A percentile compares a stretch with the other conserved stretches of the same genome.
Conservation (phyloP, 2,797 vertebrate genomes). For the Philypnodon macrostomus region DNA sequence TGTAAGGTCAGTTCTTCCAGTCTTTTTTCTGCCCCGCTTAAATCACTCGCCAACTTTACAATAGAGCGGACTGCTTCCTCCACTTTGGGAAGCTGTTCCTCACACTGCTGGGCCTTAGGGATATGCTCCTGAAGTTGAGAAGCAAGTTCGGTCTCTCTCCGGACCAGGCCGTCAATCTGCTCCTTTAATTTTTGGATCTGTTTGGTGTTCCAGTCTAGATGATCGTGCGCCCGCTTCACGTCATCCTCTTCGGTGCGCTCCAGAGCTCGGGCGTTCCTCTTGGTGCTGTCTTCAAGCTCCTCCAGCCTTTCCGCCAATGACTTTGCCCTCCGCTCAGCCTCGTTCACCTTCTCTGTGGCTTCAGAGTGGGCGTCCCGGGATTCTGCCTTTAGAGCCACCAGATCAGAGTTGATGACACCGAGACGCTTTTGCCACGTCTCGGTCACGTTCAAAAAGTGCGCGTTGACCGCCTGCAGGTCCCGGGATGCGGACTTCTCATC, state of each 20-base stretch:
- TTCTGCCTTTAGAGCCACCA: constrained; percentile 78
- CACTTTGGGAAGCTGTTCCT: constrained; percentile 81
- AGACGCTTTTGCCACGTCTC: constrained; percentile 81
- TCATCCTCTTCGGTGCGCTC: constrained; percentile 89
- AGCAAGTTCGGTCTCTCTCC: constrained; percentile 69
- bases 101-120: constrained; percentile 81
- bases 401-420: constrained; percentile 72
- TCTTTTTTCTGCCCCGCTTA: constrained; percentile 79
- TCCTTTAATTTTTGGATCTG: constrained; percentile 78
- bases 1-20: constrained; percentile 82
- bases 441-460: constrained; percentile 82
- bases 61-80: constrained; percentile 85
- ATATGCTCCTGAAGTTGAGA: constrained; percentile 74
- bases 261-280: constrained; percentile 83
- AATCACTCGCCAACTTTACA: constrained; percentile 80
- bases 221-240: constrained; percentile 68
- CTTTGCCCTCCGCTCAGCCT: constrained; percentile 80
- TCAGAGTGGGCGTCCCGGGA: constrained; percentile 78
- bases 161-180: constrained; percentile 64
- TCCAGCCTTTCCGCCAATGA: constrained; percentile 77
- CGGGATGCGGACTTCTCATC: constrained; percentile 75
- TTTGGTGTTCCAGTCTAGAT: constrained; percentile 78
- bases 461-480: constrained; percentile 77
- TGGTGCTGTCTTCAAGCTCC: constrained; percentile 88
- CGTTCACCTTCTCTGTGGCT: constrained; percentile 82